Percentiles rank a stretch among this genome's conserved stretches.
Conservation (phyloP, 2,113 vertebrate species). For the Rhabdomys dilectus region DNA sequence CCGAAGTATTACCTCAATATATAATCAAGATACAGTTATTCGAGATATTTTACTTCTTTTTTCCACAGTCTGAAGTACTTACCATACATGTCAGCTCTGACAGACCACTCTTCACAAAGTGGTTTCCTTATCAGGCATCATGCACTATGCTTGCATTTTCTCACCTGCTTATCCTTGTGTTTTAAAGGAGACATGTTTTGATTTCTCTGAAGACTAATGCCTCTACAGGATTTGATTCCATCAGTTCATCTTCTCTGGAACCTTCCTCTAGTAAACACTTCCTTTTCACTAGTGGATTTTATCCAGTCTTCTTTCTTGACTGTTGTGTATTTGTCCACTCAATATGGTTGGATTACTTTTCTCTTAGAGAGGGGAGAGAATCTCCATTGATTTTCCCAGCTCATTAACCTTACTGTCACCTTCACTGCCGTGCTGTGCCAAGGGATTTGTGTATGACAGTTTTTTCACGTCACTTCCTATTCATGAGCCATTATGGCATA, state of each 20-base stretch:
- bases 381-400: not conserved
- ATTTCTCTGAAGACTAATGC: conserved; percentile 14
- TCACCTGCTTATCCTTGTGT: not conserved
- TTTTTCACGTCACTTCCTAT: not conserved
- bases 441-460: not conserved
- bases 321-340: not conserved
- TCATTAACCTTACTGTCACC: not conserved
- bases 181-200: conserved; percentile 10
- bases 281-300: not conserved
- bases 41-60: not conserved
- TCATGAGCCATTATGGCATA: not conserved
- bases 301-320: not conserved
- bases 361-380: not conserved
- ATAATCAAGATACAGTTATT: not conserved
- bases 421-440: not conserved
- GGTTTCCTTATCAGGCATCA: not conserved
- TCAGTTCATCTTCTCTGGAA: not conserved
- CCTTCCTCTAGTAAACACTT: not conserved
- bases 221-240: not conserved
- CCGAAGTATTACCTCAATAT: not conserved
- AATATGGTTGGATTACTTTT: not conserved
- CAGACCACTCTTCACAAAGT: not conserved
- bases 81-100: not conserved
- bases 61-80: not conserved
- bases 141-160: not conserved